Evolutionary conservation across 2,888 invertebrate genomes (phyloP), one percentile per base, ranked within the genome.

Genomic region (Melanophora roralis): DNA sequence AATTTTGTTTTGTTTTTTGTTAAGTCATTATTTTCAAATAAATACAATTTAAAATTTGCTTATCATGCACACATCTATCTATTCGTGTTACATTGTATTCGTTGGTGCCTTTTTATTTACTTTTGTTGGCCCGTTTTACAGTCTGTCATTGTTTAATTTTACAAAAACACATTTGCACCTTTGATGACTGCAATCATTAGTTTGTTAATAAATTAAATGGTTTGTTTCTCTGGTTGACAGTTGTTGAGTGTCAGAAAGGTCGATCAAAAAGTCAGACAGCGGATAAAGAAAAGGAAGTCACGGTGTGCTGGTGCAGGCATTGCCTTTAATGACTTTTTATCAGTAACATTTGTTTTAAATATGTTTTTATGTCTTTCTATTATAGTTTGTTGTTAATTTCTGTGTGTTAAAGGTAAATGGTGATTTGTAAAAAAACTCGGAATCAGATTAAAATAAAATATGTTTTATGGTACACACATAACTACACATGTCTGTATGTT

Each of bases 91-190:
- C n/a, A n/a, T n/a, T n/a, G n/a, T n/a, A n/a, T n/a, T n/a, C n/a
- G n/a, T n/a, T n/a, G n/a, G n/a, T n/a, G n/a, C n/a, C n/a, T n/a
- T 38, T 21, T 43, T 23, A 11, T 14, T 16, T 7, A 16, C 5
- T 47, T 21, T 43, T 45, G n/a, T 49, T 9, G 38, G 9, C 45
- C 45, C 45, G 16, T 43, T 43, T 23, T 59, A 23, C 38, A 43
- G n/a, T 45, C n/a, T 57, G 47, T 40, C 16, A 16, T 36, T 32
- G 23, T 27, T 43, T 51, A 68, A 68, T 67, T 59, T 67, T 43
- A 67, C 34, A 49, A 55, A 16, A 11, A 38, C 23, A 36, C 47
- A 78, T 69, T 74, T 74, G 57, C 64, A 74, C 74, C 73, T 74
- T 74, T 49, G 36, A 55, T 57, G 62, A 49, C 59, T 49, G 40